Evolutionary conservation across 1,140 invertebrate species (phyloP).

Genomic region (Hormaphis cornu): DNA sequence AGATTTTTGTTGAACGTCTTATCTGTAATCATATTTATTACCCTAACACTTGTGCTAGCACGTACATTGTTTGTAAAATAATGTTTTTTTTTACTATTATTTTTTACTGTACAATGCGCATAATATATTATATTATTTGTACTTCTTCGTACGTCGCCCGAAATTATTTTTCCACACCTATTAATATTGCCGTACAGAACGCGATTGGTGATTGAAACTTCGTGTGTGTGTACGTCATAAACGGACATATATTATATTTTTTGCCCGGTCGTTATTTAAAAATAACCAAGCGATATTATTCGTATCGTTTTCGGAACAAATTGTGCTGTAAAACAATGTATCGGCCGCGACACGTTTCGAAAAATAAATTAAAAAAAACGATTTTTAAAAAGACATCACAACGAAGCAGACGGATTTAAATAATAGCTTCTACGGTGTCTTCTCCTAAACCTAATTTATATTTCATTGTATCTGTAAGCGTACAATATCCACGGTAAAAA

Average conservation of each 20-base stretch:
- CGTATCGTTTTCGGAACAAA: constrained; percentile 7
- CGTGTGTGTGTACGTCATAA: not conserved
- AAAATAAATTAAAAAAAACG: not conserved
- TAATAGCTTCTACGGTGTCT: not conserved
- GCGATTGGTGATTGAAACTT: too few relatives aligned
- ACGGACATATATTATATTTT: not conserved
- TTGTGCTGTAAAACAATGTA: constrained; percentile 4
- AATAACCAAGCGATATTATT: constrained; percentile 16
- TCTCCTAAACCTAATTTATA: constrained; percentile 17
- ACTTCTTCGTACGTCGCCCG: too few relatives aligned
- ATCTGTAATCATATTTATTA: too few relatives aligned
- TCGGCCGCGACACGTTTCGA: not conserved
- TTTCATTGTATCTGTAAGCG: not conserved
- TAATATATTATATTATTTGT: too few relatives aligned
- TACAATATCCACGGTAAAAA: not conserved
- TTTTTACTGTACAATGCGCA: too few relatives aligned
- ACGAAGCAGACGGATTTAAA: constrained; percentile 4
- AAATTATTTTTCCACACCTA: too few relatives aligned
- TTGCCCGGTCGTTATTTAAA: not conserved
- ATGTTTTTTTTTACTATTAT: too few relatives aligned
- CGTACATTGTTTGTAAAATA: too few relatives aligned
- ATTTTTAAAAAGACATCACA: constrained; percentile 20
- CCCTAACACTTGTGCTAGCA: too few relatives aligned
- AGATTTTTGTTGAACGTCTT: too few relatives aligned
- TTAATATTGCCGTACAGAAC: too few relatives aligned